phyloP scores from a whole-genome alignment of 2,888 invertebrate species.

The Cryptus armator region DNA sequence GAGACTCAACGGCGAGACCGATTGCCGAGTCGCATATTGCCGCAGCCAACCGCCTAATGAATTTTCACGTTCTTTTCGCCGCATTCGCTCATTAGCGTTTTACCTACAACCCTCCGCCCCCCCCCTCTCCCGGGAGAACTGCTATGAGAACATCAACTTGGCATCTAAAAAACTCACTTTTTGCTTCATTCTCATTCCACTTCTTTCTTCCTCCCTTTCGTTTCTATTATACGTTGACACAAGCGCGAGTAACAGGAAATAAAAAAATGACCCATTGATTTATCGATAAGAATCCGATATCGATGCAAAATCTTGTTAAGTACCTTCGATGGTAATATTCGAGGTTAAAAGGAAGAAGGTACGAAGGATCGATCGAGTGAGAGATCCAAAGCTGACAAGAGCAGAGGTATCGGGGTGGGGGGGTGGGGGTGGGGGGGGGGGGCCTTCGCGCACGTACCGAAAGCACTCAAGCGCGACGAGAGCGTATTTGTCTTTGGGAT shows the following conservation, averaged over 20 bases:
- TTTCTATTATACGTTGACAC: no score
- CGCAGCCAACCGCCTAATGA: slow-evolving; percentile 81
- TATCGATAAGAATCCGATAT: slow-evolving; percentile 4
- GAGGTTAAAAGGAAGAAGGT: slow-evolving; percentile 20
- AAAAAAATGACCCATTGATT: slow-evolving; percentile 10
- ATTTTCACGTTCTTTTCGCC: slow-evolving; percentile 81
- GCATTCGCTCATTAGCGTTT: slow-evolving; percentile 82
- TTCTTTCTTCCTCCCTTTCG: not conserved
- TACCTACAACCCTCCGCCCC: slow-evolving; percentile 56
- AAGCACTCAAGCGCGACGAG: slow-evolving; percentile 58
- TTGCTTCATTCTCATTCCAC: slow-evolving; percentile 18
- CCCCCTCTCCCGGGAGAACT: not conserved
- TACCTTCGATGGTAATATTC: slow-evolving; percentile 31
- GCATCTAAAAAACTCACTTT: not conserved
- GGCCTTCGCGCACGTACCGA: slow-evolving; percentile 31
- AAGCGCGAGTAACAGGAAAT: not conserved
- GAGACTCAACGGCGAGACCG: slow-evolving; percentile 19
- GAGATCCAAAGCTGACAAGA: slow-evolving; percentile 31
- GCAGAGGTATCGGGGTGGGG: not conserved
- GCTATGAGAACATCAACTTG: not conserved
- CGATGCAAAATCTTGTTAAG: slow-evolving; percentile 12
- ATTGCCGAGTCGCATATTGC: slow-evolving; percentile 11
- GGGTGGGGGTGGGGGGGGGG: not conserved
- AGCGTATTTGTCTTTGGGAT: slow-evolving; percentile 61
- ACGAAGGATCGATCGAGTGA: not conserved